These are phyloP conservation scores for Amphimedon queenslandica DNA, from an alignment of 37 sponge, comb jelly and placozoan genomes.

Conservation along the genomic window DNA sequence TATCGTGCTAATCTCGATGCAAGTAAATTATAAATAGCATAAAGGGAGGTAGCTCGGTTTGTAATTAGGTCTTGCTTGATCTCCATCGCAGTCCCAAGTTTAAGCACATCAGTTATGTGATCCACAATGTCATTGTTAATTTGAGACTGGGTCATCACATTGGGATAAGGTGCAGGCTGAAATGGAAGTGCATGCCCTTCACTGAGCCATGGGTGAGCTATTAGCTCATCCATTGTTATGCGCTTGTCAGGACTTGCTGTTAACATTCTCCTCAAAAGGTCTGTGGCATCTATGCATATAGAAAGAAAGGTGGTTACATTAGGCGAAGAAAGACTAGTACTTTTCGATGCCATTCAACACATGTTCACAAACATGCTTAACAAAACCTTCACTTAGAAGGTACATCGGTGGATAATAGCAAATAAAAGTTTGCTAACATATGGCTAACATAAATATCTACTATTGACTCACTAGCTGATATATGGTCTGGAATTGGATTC, in stretches of 20 bases:
- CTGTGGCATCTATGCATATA: constrained; percentile 58
- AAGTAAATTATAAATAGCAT: constrained; percentile 68
- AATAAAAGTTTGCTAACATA: no score
- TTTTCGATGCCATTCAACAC: background rate
- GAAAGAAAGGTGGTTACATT: background rate
- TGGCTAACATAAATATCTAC: no score
- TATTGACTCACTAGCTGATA: constrained; percentile 50
- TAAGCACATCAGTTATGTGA: constrained; percentile 67
- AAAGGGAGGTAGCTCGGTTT: constrained; percentile 18
- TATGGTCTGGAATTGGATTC: constrained; percentile 89
- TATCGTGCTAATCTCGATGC: constrained; percentile 45
- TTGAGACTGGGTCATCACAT: constrained; percentile 13
- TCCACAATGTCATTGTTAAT: constrained; percentile 59
- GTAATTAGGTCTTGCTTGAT: constrained; percentile 25
- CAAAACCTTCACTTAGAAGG: no score
- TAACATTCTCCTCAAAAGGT: constrained; percentile 69
- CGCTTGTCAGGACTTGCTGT: constrained; percentile 64
- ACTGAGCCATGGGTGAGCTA: constrained; percentile 85
- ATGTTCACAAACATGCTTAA: background rate
- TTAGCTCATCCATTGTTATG: constrained; percentile 70
- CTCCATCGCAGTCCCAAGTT: constrained; percentile 24
- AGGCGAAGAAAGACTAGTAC: no score
- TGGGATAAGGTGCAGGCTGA: constrained; percentile 65
- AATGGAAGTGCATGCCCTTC: constrained; percentile 33
- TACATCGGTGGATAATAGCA: no score